Conservation (phyloP, 2,797 vertebrate genomes). For the Toxotes lorentzi region DNA sequence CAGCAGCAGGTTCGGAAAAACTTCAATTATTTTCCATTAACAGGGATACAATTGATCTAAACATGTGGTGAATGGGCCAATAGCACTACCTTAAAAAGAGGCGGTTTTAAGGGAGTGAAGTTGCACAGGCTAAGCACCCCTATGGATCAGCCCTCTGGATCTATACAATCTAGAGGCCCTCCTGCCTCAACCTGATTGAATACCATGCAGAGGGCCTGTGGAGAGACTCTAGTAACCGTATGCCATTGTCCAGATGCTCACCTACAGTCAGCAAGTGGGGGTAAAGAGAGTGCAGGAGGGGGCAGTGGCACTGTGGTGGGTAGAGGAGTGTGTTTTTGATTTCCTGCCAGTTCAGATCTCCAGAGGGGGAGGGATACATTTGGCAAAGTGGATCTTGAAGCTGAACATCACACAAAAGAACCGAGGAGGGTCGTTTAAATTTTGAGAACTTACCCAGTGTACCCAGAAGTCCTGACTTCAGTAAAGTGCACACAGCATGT, state of each 20-base stretch:
- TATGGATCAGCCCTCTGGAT: slow-evolving; percentile 79
- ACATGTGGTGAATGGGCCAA: slow-evolving; percentile 82
- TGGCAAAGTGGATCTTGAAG: slow-evolving; percentile 7
- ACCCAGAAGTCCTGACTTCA: neutral
- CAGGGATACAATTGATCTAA: slow-evolving; percentile 84
- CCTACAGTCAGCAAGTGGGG: slow-evolving; percentile 72
- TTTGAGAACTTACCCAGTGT: neutral
- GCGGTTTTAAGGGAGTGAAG: slow-evolving; percentile 57
- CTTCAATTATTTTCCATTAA: slow-evolving; percentile 87
- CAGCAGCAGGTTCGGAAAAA: slow-evolving; percentile 62
- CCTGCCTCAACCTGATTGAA: slow-evolving; percentile 82
- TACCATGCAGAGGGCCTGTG: slow-evolving; percentile 74
- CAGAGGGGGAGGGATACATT: slow-evolving; percentile 17
- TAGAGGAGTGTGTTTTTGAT: slow-evolving; percentile 42
- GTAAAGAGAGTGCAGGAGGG: slow-evolving; percentile 54
- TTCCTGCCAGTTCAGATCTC: slow-evolving; percentile 42
- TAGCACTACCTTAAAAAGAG: slow-evolving; percentile 72
- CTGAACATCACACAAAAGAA: slow-evolving; percentile 24
- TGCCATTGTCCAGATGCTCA: slow-evolving; percentile 81
- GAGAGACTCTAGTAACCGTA: slow-evolving; percentile 72
- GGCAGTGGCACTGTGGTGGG: slow-evolving; percentile 16
- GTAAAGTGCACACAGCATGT: neutral
- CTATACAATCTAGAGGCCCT: slow-evolving; percentile 77
- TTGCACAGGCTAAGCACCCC: slow-evolving; percentile 67
- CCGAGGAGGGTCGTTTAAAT: neutral